phyloP scores from a whole-genome alignment of 1,140 invertebrate species.

The Drosophila willistoni region DNA sequence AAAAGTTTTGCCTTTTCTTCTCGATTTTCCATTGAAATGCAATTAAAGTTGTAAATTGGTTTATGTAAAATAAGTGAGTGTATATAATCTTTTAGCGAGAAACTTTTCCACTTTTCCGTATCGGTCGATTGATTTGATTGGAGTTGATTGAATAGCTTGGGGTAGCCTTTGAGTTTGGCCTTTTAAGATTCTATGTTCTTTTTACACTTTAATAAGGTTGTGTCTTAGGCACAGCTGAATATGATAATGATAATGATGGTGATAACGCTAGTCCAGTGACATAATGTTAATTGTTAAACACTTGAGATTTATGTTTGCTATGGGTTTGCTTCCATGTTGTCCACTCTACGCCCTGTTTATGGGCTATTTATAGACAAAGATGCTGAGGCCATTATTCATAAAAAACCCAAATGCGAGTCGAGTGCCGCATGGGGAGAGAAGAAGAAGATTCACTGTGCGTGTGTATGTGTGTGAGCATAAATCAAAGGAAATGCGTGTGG shows the following conservation, averaged over 20 bases:
- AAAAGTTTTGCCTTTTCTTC: constrained; percentile 45
- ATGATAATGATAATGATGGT: constrained; percentile 30
- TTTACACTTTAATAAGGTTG: constrained; percentile 56
- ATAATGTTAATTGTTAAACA: constrained; percentile 69
- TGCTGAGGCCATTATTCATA: constrained; percentile 64
- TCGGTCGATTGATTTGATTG: constrained; percentile 11
- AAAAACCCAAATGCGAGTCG: constrained; percentile 48
- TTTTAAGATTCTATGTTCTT: not conserved
- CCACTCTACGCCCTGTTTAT: constrained; percentile 43
- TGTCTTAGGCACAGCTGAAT: constrained; percentile 49
- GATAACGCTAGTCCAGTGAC: constrained; percentile 26
- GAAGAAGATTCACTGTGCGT: constrained; percentile 38
- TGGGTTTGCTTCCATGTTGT: constrained; percentile 13
- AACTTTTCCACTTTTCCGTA: constrained; percentile 9
- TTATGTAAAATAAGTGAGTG: constrained; percentile 51
- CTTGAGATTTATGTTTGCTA: constrained; percentile 64
- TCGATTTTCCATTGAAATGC: constrained; percentile 49
- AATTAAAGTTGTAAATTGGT: constrained; percentile 75
- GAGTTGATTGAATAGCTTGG: not conserved
- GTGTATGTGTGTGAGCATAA: constrained; percentile 27
- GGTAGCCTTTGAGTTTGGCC: not conserved
- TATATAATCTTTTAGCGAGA: constrained; percentile 11
- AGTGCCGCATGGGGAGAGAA: constrained; percentile 26
- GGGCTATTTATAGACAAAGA: constrained; percentile 67
- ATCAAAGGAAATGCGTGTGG: constrained; percentile 50